phyloP scores from a whole-genome alignment of 2,797 vertebrate genomes.

The Mallotus villosus region DNA sequence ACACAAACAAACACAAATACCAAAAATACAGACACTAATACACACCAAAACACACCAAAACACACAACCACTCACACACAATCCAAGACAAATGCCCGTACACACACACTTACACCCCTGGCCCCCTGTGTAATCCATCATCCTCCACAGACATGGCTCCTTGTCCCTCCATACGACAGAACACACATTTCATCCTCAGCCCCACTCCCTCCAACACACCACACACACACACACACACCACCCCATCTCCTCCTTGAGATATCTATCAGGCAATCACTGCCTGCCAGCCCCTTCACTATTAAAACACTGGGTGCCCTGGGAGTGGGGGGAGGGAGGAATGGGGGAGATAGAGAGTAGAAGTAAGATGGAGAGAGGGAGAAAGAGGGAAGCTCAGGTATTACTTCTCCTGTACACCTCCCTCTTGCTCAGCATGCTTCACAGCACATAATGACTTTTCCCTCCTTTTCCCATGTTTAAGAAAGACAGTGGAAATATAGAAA shows the following conservation, averaged over 20 bases:
- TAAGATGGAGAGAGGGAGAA: conserved; percentile 15
- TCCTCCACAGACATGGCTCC: conserved; percentile 56
- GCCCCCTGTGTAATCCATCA: conserved; percentile 68
- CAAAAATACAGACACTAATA: conserved; percentile 26
- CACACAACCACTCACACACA: background rate
- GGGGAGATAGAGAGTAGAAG: conserved; percentile 23
- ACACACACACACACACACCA: conserved; percentile 16
- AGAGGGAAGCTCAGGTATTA: background rate
- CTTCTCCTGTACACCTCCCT: conserved; percentile 48
- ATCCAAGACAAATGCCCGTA: conserved; percentile 8
- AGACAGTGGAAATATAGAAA: conserved; percentile 55
- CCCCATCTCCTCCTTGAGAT: conserved; percentile 54
- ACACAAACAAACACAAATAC: conserved; percentile 30
- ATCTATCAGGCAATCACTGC: conserved; percentile 66
- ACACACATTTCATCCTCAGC: conserved; percentile 55
- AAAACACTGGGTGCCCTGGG: conserved; percentile 30
- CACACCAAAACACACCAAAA: background rate
- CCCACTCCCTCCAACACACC: conserved; percentile 22
- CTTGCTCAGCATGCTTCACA: conserved; percentile 69
- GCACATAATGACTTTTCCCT: conserved; percentile 74
- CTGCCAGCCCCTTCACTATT: conserved; percentile 44
- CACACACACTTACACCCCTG: conserved; percentile 31
- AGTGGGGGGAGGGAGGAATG: conserved; percentile 1
- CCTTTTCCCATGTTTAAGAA: conserved; percentile 65
- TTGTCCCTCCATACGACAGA: conserved; percentile 56